phyloP scores from a whole-genome alignment of 2,113 vertebrate genomes.

The Oceanites oceanicus region DNA sequence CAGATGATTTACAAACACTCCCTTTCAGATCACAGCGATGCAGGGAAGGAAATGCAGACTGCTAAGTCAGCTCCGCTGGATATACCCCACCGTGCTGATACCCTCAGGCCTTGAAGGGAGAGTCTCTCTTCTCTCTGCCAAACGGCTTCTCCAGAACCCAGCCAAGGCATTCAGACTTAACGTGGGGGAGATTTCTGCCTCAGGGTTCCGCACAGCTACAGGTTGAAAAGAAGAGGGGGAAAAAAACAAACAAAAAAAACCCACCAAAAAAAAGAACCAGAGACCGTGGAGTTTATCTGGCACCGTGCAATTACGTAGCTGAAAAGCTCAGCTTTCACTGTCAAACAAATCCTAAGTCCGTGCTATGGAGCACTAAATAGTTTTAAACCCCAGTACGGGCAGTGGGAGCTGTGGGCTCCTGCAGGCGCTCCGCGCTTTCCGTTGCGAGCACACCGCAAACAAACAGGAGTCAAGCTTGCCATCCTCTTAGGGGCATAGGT shows the following conservation, averaged over 20 bases:
- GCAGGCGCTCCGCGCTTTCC: accelerated
- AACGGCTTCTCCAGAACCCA: background rate
- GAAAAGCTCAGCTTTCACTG: background rate
- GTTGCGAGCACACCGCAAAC: background rate
- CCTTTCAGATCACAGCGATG: background rate
- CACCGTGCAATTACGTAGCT: accelerated
- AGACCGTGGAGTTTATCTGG: background rate
- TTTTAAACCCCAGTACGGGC: background rate
- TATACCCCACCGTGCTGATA: background rate
- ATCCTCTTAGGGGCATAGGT: accelerated
- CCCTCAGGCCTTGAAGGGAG: background rate
- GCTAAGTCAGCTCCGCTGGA: background rate
- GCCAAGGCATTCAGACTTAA: background rate
- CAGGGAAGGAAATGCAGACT: background rate
- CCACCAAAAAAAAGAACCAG: background rate
- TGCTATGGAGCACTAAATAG: accelerated
- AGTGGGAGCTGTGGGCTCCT: accelerated
- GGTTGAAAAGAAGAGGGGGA: background rate
- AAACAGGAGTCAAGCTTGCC: background rate
- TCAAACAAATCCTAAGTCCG: background rate
- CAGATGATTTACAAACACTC: background rate
- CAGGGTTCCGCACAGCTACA: background rate
- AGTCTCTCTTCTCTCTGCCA: background rate
- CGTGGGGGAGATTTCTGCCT: background rate
- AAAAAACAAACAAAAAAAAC: no score